Base-by-base conservation (phyloP, 2,113 vertebrate genomes). In the Python bivittatus region DNA sequence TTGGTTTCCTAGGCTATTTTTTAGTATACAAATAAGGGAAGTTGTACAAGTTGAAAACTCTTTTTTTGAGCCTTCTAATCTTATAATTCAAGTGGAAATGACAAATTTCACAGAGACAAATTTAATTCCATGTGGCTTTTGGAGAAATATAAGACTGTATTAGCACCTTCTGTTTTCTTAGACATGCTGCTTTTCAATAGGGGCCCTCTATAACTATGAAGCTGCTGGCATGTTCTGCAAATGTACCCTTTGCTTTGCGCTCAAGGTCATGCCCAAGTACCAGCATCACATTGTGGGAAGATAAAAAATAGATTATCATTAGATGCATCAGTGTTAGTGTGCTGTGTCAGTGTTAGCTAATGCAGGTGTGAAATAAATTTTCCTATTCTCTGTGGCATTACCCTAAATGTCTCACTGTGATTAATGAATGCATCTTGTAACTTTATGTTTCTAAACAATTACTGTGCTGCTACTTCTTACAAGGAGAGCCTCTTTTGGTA, bases 211-310 rank as follows among this genome's bases (percentile, higher is more conserved):
- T 88, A 72, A 8, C 7, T 48, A 9, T 29, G 84, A 64, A 56
- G 44, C 4, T 88, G 20, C 2, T 87, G 25, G 72, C 86, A 29
- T 88, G 22, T 38, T 33, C 56, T 94, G 86, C 0, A 0, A 0
- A 0, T 89, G 2, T 0, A 8, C 48, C 20, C 92, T 95, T 95
- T 88, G 83, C 86, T 0, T 0, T 92, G 88, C n/a, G 91, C 88
- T 96, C 90, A 95, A 95, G 95, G 96, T 83, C 92, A 93, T 93
- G 90, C 72, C 94, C 94, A 95, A 86, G 90, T 96, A 96, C 94
- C 93, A 93, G 91, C 94, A 96, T 96, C 94, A 96, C 88, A 96
- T 95, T 91, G 93, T 58, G 91, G 13, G 89, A 93, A 95, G 84
- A 89, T 91, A 10, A 94, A 93, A 44, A 29, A 91, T 83, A 85